These are phyloP conservation scores for Cataglyphis altisquamis DNA, from an alignment of 2,888 invertebrate genomes.

Conservation along the genomic window DNA sequence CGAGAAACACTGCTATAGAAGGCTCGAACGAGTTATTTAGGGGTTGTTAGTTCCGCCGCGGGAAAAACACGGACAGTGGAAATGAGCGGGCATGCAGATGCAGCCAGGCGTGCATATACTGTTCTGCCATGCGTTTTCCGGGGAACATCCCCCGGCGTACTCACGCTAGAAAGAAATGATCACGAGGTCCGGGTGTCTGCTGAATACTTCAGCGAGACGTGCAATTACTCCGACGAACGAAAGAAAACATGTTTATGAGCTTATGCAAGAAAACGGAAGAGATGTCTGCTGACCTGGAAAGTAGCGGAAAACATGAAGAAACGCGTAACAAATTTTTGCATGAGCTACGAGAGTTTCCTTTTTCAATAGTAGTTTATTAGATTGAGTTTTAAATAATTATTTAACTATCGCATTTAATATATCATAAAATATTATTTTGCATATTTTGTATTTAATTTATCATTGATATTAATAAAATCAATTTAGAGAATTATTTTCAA, in stretches of 20 bases:
- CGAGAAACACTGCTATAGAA: slow-evolving; percentile 26
- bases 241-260: slow-evolving; percentile 49
- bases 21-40: slow-evolving; percentile 75
- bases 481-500: not conserved
- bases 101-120: slow-evolving; percentile 61
- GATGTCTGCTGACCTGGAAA: slow-evolving; percentile 42
- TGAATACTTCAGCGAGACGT: slow-evolving; percentile 50
- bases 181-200: slow-evolving; percentile 52
- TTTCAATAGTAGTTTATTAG: not conserved
- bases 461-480: not conserved
- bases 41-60: slow-evolving; percentile 78
- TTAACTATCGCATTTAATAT: not conserved
- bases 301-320: slow-evolving; percentile 13
- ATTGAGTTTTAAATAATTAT: not conserved
- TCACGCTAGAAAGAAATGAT: slow-evolving; percentile 56
- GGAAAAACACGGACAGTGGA: slow-evolving; percentile 66
- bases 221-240: slow-evolving; percentile 49
- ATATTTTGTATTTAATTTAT: not conserved
- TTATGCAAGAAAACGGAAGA: slow-evolving; percentile 42
- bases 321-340: slow-evolving; percentile 22
- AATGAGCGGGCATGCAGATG: slow-evolving; percentile 61
- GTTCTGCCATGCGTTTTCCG: slow-evolving; percentile 62
- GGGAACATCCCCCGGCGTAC: slow-evolving; percentile 57
- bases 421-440: not conserved
- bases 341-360: not conserved